Evolutionary conservation across 2,888 invertebrate species (phyloP), one percentile per base, ranked within the genome.

Genomic region (Synergus laeviventris): DNA sequence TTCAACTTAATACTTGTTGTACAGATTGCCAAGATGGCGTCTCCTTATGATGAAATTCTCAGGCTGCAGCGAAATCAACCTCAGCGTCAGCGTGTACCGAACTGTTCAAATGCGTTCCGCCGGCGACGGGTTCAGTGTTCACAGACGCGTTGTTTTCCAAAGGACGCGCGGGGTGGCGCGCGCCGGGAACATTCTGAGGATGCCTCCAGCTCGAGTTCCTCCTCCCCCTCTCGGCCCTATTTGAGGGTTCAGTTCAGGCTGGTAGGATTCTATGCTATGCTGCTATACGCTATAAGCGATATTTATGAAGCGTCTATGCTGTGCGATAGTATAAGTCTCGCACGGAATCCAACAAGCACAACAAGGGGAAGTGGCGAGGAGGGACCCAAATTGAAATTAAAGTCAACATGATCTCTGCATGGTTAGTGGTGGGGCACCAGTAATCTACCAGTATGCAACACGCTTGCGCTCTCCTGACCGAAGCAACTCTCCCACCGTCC

Each of bases 121-220:
- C 79, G 81, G 78, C 81, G 82, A 82, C 85, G 86, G 82, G 85
- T 87, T 86, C 84, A 85, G 86, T 84, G 82, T 85, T 86, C 86
- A 87, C 86, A 86, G 82, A 83, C 83, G 82, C 84, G 87, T 86
- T 84, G 85, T 87, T 86, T 87, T 84, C 85, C 85, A 85, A 59
- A 85, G 83, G 84, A 85, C 82, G 84, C 84, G 83, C 84, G 83
- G 82, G 79, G 81, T 83, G 82, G 82, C 86, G 82, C 83, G 84
- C 87, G 86, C 85, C 82, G 84, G 79, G 78, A 81, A 77, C 75
- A 79, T 81, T 81, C 78, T 78, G 80, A 78, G 78, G 78, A 79
- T 81, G 77, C 66, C 79, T 76, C 73, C 75, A 78, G 78, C 78
- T 74, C 70, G 79, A 75, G 73, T 75, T 73, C 78, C 73, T 76